phyloP scores from a whole-genome alignment of 2,113 vertebrate genomes.

The Macaca nemestrina region DNA sequence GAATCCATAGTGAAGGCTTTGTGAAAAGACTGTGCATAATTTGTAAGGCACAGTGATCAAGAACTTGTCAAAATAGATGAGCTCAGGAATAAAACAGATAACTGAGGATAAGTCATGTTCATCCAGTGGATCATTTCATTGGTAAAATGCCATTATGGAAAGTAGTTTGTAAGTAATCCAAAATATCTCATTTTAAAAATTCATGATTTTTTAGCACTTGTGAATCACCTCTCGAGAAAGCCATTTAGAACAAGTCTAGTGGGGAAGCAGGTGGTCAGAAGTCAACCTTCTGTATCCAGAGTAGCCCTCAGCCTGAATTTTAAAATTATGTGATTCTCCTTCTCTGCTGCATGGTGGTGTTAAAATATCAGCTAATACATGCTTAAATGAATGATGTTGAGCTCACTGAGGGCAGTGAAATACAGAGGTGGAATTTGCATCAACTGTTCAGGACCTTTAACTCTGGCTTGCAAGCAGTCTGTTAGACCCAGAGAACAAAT shows the following conservation, averaged over 20 bases:
- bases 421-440: background rate
- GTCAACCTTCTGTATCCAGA: background rate
- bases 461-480: too few species aligned
- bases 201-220: background rate
- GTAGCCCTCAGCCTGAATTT: background rate
- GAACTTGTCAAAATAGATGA: background rate
- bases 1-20: background rate
- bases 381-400: background rate
- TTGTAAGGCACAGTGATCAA: background rate
- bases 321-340: fast-evolving
- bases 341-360: background rate
- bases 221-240: background rate
- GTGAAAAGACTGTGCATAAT: background rate
- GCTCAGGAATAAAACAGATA: background rate
- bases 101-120: background rate
- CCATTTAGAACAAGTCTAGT: background rate
- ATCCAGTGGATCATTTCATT: background rate
- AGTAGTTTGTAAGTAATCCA: background rate
- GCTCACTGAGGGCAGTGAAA: background rate
- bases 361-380: background rate
- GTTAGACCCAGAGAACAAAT: background rate
- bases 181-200: background rate
- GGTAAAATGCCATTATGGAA: background rate
- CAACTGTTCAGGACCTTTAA: background rate
- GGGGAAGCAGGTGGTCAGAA: background rate